These are phyloP conservation scores for Melopsittacus undulatus DNA, from an alignment of 2,797 vertebrate genomes.

Conservation along the genomic window DNA sequence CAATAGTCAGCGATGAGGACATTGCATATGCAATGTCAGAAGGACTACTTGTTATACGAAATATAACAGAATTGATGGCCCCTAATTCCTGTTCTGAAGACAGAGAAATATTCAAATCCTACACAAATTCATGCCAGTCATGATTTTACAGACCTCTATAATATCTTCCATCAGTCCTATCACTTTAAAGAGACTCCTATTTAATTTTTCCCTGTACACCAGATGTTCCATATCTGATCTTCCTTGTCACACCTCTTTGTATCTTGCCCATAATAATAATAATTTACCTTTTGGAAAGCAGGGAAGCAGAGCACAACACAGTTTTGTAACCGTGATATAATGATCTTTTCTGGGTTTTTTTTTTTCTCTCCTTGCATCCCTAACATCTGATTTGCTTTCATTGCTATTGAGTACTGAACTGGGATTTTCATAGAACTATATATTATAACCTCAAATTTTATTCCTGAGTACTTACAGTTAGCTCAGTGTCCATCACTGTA, in stretches of 20 bases:
- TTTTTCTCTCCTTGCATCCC: neutral
- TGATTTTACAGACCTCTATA: neutral
- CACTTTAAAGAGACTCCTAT: slow-evolving; percentile 3
- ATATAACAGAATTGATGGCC: neutral
- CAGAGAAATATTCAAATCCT: neutral
- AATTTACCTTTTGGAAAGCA: neutral
- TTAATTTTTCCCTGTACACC: slow-evolving; percentile 24
- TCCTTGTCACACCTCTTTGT: neutral
- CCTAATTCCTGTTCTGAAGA: neutral
- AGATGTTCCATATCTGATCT: slow-evolving; percentile 35
- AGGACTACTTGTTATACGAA: neutral
- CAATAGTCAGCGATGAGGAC: neutral
- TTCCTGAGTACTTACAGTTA: neutral
- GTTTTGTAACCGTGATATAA: neutral
- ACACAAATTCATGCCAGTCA: neutral
- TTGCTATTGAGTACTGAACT: neutral
- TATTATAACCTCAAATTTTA: neutral
- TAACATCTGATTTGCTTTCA: neutral
- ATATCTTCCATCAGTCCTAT: neutral
- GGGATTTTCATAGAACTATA: neutral
- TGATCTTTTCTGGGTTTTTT: neutral
- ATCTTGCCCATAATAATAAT: neutral
- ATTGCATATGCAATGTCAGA: neutral
- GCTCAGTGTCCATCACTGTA: neutral
- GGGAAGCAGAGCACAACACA: neutral